Evolutionary conservation across 1,140 invertebrate species (phyloP).

Genomic region (Drosophila bocki): DNA sequence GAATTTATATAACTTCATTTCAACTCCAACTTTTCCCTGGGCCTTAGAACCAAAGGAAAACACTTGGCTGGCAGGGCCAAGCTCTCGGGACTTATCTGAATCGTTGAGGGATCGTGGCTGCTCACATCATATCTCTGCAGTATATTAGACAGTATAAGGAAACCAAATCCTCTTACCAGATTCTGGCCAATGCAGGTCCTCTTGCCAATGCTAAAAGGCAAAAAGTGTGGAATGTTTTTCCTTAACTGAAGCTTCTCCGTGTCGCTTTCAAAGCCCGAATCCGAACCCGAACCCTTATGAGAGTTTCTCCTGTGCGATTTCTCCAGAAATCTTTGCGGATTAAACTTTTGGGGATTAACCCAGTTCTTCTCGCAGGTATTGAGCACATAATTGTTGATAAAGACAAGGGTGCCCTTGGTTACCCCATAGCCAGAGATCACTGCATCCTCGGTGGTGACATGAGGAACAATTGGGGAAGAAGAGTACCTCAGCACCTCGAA

Average conservation of each 20-base stretch:
- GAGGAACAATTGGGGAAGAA: conserved; percentile 95
- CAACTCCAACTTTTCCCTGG: not conserved
- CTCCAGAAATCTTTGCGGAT: conserved; percentile 89
- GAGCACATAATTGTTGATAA: conserved; percentile 95
- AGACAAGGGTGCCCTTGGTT: conserved; percentile 92
- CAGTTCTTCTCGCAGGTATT: conserved; percentile 91
- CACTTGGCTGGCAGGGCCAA: conserved; percentile 90
- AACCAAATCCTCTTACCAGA: conserved; percentile 91
- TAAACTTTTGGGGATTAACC: conserved; percentile 90
- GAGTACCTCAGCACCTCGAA: conserved; percentile 92
- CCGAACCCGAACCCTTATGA: conserved; percentile 12
- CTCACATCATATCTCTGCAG: conserved; percentile 90
- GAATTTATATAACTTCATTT: not conserved
- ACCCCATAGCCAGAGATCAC: conserved; percentile 91
- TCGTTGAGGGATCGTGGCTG: conserved; percentile 85
- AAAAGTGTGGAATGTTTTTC: conserved; percentile 89
- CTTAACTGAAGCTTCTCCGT: conserved; percentile 68
- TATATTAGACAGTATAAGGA: conserved; percentile 90
- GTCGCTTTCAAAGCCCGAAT: conserved; percentile 43
- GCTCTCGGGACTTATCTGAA: conserved; percentile 88
- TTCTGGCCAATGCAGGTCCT: conserved; percentile 95
- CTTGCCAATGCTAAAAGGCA: conserved; percentile 95
- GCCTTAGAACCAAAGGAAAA: conserved; percentile 85
- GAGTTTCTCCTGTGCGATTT: not conserved
- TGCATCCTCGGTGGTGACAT: conserved; percentile 92